Evolutionary conservation across 1,140 invertebrate species (phyloP), one percentile per base, ranked within the genome.

Genomic region (Drosophila repletoides): DNA sequence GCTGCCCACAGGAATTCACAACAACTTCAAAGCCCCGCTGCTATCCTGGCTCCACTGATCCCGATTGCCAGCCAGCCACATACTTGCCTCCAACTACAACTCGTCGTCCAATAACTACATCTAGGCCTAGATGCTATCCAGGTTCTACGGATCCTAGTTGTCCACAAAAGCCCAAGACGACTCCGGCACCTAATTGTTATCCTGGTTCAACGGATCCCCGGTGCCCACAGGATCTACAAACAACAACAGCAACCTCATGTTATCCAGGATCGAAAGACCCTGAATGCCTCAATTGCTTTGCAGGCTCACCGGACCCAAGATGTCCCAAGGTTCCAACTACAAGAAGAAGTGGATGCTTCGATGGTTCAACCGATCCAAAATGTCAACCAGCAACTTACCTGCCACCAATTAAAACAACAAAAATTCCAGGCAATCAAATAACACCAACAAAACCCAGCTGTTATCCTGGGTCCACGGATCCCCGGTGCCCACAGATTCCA

Each of bases 11-110:
- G n/a, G n/a, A n/a, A n/a, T n/a, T n/a, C n/a, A 31, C 5, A 38
- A 48, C 51, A 5, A 68, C 75, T 6, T 31, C 52, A 2, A 73
- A 55, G 24, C 56, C 81, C 6, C 22, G 51, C 7, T 90, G 91
- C 70, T 91, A 76, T 67, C 91, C 89, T 6, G 92, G 91, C 2
- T 89, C 80, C 51, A 6, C n/a, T n/a, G 91, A 92, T 72, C 91
- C 91, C 7, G 73, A 86, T 7, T 92, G 91, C 19, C 84, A 40
- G 59, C 40, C 15, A 12, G 36, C 71, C 1, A 70, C 64, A 29
- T 76, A 61, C 4, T 14, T n/a, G 7, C 69, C 69, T 1, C 69
- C 65, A 5, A 67, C 72, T 9, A 75, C 70, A 0, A 36, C 9
- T 12, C 45, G 26, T 3, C 31, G 40, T 2, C n/a, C 10, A 1